Evolutionary conservation across 1,140 invertebrate genomes (phyloP).

Genomic region (Sycobia sp.): DNA sequence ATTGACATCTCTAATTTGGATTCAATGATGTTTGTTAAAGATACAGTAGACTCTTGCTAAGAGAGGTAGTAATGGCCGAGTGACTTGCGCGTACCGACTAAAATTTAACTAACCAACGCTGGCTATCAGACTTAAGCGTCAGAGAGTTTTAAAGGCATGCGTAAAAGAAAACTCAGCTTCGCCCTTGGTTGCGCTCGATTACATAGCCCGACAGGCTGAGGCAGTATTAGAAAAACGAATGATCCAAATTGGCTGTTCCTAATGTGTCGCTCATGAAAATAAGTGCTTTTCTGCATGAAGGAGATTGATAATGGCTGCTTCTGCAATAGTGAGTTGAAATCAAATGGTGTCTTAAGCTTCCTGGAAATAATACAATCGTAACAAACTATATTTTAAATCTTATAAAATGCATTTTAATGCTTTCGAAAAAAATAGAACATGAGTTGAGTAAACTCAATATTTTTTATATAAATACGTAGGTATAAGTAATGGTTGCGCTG

Average conservation of each 20-base stretch:
- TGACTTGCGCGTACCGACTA: not conserved
- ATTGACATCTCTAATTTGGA: constrained; percentile 5
- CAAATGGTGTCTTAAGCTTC: not conserved
- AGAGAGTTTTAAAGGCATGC: not conserved
- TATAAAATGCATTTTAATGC: no score
- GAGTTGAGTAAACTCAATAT: no score
- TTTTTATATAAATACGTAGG: no score
- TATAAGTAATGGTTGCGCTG: no score
- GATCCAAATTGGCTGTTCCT: not conserved
- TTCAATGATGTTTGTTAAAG: not conserved
- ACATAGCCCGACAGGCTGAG: no score
- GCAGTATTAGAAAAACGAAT: not conserved
- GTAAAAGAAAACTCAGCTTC: not conserved
- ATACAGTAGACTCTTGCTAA: constrained; percentile 33
- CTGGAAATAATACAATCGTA: no score
- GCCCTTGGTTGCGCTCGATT: constrained; percentile 9
- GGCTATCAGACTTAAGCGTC: not conserved
- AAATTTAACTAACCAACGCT: constrained; percentile 12
- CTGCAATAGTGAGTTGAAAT: constrained; percentile 29
- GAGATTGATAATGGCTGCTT: constrained; percentile 27
- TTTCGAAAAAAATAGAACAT: no score
- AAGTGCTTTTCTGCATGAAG: constrained; percentile 25
- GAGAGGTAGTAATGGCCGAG: not conserved
- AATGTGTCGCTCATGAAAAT: not conserved
- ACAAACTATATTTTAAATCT: no score